These are phyloP conservation scores for Caenorhabditis macrosperma DNA, from an alignment of 2,888 invertebrate genomes.

Conservation along the genomic window DNA sequence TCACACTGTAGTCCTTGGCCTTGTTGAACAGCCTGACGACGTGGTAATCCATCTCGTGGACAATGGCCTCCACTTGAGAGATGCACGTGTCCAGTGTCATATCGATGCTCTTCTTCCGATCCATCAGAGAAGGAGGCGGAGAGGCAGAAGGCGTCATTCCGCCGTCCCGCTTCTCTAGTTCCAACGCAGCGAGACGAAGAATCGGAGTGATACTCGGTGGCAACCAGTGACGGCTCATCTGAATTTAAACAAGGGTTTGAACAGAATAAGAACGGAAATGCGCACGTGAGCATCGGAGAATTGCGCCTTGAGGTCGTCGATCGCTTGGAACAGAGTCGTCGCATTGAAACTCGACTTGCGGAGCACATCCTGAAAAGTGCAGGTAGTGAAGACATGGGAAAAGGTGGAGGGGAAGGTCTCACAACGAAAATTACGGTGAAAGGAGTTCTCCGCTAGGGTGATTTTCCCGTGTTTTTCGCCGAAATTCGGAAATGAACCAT, in stretches of 20 bases:
- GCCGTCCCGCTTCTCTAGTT: constrained; percentile 51
- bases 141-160: constrained; percentile 24
- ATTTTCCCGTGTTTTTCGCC: no score
- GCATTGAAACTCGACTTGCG: constrained; percentile 55
- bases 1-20: constrained; percentile 45
- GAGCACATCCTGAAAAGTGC: constrained; percentile 47
- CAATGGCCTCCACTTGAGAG: constrained; percentile 42
- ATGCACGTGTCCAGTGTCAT: constrained; percentile 41
- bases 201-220: constrained; percentile 72
- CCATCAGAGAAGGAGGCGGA: constrained; percentile 9
- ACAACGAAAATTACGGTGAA: no score
- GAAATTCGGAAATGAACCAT: no score
- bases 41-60: constrained; percentile 48
- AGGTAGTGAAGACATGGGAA: no score
- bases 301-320: constrained; percentile 69
- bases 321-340: constrained; percentile 65
- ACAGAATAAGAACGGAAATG: not conserved
- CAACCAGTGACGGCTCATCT: constrained; percentile 74
- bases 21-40: constrained; percentile 23
- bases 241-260: not conserved
- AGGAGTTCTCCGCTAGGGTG: no score
- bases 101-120: constrained; percentile 14
- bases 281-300: constrained; percentile 66
- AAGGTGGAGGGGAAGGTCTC: no score
- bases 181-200: constrained; percentile 57